Evolutionary conservation across 1,140 invertebrate genomes (phyloP).

Genomic region (Eueides isabella): DNA sequence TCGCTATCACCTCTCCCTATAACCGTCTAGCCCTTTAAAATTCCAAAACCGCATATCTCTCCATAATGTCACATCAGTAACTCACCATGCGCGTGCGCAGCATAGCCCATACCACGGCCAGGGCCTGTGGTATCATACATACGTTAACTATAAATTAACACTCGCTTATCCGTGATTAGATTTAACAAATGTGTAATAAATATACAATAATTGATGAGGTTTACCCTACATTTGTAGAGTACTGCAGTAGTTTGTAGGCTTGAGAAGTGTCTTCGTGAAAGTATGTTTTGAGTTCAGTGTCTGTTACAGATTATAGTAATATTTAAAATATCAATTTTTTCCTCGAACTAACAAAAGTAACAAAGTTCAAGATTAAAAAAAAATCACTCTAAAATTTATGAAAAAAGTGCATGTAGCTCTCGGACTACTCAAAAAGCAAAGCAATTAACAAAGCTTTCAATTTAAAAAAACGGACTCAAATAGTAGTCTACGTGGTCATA

Average conservation of each 20-base stretch:
- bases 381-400: too few species aligned
- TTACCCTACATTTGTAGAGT: conserved; percentile 14
- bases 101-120: conserved; percentile 13
- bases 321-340: too few species aligned
- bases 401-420: too few species aligned
- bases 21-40: conserved; percentile 25
- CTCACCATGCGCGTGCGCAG: conserved; percentile 37
- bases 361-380: too few species aligned
- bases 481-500: too few species aligned
- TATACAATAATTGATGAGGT: conserved; percentile 31
- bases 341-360: too few species aligned
- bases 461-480: too few species aligned
- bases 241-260: not conserved
- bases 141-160: conserved; percentile 34
- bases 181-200: conserved; percentile 28
- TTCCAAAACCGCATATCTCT: conserved; percentile 34
- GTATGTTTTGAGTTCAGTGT: not conserved
- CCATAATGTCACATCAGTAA: conserved; percentile 47
- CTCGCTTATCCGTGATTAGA: conserved; percentile 33
- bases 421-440: too few species aligned
- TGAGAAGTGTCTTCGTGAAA: not conserved
- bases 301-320: not conserved
- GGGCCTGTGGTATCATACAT: conserved; percentile 14
- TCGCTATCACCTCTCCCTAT: not conserved
- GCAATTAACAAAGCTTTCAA: too few species aligned